Conservation (phyloP, 92 coral and sea anemone genomes). For the Paramuricea clavata region DNA sequence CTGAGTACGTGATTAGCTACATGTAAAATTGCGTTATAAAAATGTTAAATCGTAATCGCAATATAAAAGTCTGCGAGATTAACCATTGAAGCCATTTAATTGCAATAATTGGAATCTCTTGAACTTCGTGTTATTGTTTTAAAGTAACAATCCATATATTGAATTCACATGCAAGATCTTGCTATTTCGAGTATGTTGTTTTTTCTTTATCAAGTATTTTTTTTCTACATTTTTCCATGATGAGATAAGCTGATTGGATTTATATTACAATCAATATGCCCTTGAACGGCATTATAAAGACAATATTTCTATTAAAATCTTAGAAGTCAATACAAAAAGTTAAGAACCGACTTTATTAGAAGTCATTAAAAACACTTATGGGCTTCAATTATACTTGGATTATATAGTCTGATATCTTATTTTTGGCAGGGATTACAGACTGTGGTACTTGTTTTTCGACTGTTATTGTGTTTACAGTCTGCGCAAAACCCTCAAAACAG, state of each 20-base stretch:
- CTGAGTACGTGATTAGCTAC: too few relatives aligned
- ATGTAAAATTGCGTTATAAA: too few relatives aligned
- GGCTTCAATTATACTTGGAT: too few relatives aligned
- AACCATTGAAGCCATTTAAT: too few relatives aligned
- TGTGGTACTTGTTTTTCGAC: not conserved
- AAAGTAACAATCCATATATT: too few relatives aligned
- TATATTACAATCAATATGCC: not conserved
- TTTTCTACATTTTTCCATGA: too few relatives aligned
- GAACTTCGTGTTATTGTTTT: too few relatives aligned
- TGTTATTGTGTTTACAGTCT: not conserved
- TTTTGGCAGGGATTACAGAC: not conserved
- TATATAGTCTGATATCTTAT: not conserved
- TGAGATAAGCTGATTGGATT: not conserved
- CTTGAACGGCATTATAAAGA: not conserved
- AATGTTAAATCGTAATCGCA: too few relatives aligned
- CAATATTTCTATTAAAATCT: not conserved
- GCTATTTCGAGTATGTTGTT: not conserved
- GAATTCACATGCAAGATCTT: too few relatives aligned
- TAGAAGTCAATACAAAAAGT: too few relatives aligned
- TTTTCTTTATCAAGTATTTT: not conserved
- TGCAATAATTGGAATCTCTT: too few relatives aligned
- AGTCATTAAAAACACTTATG: not conserved
- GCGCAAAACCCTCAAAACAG: not conserved
- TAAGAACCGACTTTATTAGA: not conserved
- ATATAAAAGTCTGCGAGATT: too few relatives aligned